Evolutionary conservation across 2,113 vertebrate species (phyloP).

Genomic region (Todiramphus saurophagus): DNA sequence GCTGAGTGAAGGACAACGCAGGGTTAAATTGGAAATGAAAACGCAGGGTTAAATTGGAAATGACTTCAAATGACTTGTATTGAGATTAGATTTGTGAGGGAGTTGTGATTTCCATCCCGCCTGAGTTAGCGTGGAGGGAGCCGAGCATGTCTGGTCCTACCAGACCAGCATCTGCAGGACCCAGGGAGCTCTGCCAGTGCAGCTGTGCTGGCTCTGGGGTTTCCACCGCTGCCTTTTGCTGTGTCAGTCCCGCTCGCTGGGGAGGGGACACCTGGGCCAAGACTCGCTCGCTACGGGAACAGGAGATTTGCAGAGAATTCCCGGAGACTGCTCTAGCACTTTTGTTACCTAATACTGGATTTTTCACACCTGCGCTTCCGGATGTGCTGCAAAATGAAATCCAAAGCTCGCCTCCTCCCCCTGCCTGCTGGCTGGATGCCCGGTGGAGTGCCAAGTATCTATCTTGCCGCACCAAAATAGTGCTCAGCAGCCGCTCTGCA

Average conservation of each 20-base stretch:
- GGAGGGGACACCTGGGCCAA: not conserved
- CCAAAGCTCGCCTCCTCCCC: fast-evolving
- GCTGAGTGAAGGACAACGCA: not conserved
- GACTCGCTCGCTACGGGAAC: fast-evolving
- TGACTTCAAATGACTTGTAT: not conserved
- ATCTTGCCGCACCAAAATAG: fast-evolving
- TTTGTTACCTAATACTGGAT: not conserved
- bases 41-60: fast-evolving
- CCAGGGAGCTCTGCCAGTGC: not conserved
- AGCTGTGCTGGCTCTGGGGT: fast-evolving
- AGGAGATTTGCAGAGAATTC: not conserved
- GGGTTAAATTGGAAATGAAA: not conserved
- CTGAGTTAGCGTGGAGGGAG: not conserved
- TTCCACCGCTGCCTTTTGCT: not conserved
- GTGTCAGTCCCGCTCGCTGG: fast-evolving
- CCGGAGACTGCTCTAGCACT: not conserved
- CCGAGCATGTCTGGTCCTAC: fast-evolving
- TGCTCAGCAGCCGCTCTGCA: not conserved
- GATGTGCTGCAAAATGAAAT: not conserved
- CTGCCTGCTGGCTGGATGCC: not conserved
- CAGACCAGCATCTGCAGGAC: not conserved
- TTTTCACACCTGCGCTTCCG: not conserved
- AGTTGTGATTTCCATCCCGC: not conserved
- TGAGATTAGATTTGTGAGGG: not conserved
- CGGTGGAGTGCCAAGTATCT: not conserved